Conservation (phyloP, 2,797 vertebrate species). For the Parambassis ranga region DNA sequence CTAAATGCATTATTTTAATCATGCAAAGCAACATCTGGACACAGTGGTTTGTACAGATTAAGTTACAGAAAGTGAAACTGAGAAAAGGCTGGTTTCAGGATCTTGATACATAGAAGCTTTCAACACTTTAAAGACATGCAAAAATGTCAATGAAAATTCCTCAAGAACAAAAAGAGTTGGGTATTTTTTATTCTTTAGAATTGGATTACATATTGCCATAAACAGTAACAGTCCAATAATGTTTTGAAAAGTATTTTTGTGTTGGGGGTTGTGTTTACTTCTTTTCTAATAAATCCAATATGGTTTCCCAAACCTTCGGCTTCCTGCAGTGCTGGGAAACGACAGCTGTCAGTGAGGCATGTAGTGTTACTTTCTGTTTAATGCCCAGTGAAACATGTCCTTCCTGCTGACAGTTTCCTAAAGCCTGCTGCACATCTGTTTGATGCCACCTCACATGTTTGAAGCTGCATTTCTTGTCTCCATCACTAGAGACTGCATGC, state of each 20-base stretch:
- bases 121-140: too few species aligned
- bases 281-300: too few species aligned
- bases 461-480: background rate
- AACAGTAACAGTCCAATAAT: too few species aligned
- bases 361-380: background rate
- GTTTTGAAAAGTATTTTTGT: too few species aligned
- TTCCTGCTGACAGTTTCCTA: background rate
- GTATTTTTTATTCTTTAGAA: too few species aligned
- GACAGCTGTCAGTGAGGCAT: background rate
- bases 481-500: background rate
- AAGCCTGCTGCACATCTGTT: background rate
- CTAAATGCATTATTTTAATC: background rate
- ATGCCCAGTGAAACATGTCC: background rate
- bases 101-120: background rate
- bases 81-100: constrained; percentile 2
- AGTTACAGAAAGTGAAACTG: constrained; percentile 19
- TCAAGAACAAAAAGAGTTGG: too few species aligned
- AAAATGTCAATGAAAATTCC: too few species aligned
- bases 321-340: too few species aligned
- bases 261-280: too few species aligned
- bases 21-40: constrained; percentile 29
- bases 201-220: too few species aligned
- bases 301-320: background rate
- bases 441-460: background rate
- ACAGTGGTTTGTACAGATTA: background rate